Evolutionary conservation across 2,113 vertebrate species (phyloP).

Genomic region (Solea senegalensis): DNA sequence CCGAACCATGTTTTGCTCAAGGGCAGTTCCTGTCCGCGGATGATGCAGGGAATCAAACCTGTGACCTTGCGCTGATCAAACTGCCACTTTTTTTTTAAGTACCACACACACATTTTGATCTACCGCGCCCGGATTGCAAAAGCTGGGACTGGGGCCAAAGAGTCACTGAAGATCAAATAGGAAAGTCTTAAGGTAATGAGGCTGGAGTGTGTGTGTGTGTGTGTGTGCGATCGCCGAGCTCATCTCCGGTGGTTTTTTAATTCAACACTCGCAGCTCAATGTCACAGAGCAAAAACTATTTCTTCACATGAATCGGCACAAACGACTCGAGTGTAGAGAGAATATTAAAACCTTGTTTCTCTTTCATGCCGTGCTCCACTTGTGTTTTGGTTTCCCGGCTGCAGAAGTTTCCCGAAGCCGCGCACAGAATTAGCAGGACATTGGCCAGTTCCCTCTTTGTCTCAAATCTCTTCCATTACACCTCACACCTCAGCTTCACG

Average conservation of each 20-base stretch:
- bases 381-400: background rate
- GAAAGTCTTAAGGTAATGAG: slow-evolving; percentile 50
- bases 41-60: slow-evolving; percentile 30
- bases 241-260: slow-evolving; percentile 45
- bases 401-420: slow-evolving; percentile 10
- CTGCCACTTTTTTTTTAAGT: background rate
- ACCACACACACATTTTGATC: slow-evolving; percentile 21
- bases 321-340: slow-evolving; percentile 6
- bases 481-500: slow-evolving; percentile 8
- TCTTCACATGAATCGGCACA: slow-evolving; percentile 21
- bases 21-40: background rate
- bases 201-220: slow-evolving; percentile 7
- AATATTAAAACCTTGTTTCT: background rate
- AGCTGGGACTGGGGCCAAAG: slow-evolving; percentile 41
- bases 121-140: slow-evolving; percentile 28
- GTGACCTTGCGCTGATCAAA: slow-evolving; percentile 43
- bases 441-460: slow-evolving; percentile 31
- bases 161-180: slow-evolving; percentile 43
- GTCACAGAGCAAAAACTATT: slow-evolving; percentile 14
- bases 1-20: slow-evolving; percentile 10
- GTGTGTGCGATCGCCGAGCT: slow-evolving; percentile 28
- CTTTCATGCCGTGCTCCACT: background rate
- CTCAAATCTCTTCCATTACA: slow-evolving; percentile 36
- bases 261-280: slow-evolving; percentile 35
- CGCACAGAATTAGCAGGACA: slow-evolving; percentile 35